Base-by-base conservation (phyloP, 1,140 invertebrate species). In the Teleogryllus occipitalis region DNA sequence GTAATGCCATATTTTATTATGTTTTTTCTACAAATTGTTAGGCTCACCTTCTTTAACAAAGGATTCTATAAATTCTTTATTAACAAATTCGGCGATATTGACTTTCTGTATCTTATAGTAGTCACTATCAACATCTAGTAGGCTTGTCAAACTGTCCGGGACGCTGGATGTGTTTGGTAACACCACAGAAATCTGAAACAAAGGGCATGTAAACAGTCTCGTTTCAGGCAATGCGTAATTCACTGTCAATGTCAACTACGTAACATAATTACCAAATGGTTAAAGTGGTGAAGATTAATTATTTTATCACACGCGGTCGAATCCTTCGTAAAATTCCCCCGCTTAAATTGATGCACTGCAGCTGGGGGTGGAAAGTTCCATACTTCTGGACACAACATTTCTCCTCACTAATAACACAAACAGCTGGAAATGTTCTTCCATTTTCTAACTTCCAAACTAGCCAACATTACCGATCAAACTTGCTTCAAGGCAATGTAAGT, bases 51-150 rank as follows among this genome's bases (percentile, higher is more conserved):
- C 86, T 79, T 87, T 88, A 7, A 89, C 83, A 83, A 89, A 90
- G 78, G 86, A 86, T 78, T 88, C 85, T 48, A 91, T 86, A 82
- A 91, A 90, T 79, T 88, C 84, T 80, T 85, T 85, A 48, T 86
- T 85, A 54, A 89, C 78, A 7, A 91, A 83, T 81, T 89, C 87
- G 47, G 81, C 84, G 12, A 86, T 80, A 48, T 82, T 83, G 14
- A 91, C 80, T 75, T 84, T 82, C 47, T 83, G 82, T 76, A 90
- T 78, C 83, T 86, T 87, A 84, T 91, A 91, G 84, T 90, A 90
- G 82, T 89, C 87, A 81, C 84, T 88, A 82, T 90, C 88, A 21
- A 87, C 83, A 8, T 82, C 83, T 77, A 89, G 76, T 75, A 82
- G 82, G 74, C 86, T 82, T 46, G 75, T 80, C 80, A 89, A 82